phyloP scores from a whole-genome alignment of 2,888 invertebrate species.

The Dexiosoma caninum region DNA sequence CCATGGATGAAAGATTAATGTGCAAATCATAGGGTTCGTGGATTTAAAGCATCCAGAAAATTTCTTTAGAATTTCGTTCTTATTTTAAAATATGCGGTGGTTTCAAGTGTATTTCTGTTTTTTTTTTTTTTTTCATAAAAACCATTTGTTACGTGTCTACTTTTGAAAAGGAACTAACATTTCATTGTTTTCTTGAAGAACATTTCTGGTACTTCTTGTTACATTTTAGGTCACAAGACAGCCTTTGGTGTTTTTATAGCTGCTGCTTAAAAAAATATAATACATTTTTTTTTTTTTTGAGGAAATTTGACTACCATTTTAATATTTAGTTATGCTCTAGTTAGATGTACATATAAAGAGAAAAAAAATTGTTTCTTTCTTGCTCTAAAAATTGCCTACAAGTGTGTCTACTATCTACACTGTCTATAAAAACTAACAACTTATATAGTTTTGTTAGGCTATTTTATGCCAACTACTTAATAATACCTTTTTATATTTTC shows the following conservation, averaged over 20 bases:
- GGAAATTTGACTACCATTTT: conserved; percentile 55
- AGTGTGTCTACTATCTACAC: conserved; percentile 48
- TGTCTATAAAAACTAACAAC: conserved; percentile 28
- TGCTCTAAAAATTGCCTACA: conserved; percentile 34
- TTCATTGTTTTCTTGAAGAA: conserved; percentile 18
- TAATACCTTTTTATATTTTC: conserved; percentile 45
- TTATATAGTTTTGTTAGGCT: conserved; percentile 33
- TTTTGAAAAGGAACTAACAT: neutral
- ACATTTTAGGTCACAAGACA: conserved; percentile 54
- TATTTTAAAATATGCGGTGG: conserved; percentile 10
- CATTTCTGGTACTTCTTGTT: neutral
- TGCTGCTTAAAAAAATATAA: neutral
- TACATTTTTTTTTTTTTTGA: conserved; percentile 44
- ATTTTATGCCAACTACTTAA: conserved; percentile 36
- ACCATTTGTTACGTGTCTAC: neutral
- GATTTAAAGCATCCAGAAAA: neutral
- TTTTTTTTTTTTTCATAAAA: neutral
- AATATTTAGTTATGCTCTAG: conserved; percentile 53
- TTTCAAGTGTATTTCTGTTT: conserved; percentile 15
- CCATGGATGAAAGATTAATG: neutral
- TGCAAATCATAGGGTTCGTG: neutral
- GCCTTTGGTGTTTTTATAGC: conserved; percentile 45
- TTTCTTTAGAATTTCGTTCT: neutral
- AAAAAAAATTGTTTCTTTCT: neutral
- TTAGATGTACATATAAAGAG: conserved; percentile 34